These are phyloP conservation scores for Hylyphantes graminicola DNA, from an alignment of 1,140 invertebrate genomes.

Conservation along the genomic window DNA sequence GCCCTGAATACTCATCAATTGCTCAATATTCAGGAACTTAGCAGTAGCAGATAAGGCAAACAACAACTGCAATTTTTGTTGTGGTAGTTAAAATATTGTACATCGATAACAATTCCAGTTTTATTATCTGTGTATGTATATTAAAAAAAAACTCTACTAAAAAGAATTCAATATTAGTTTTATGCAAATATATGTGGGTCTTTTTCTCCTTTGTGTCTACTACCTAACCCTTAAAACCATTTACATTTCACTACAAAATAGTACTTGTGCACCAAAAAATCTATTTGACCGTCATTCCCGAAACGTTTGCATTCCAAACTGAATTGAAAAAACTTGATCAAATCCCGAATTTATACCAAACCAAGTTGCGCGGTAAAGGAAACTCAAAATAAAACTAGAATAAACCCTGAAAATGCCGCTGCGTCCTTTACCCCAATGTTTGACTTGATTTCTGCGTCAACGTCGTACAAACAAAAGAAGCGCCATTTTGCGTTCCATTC, in stretches of 20 bases:
- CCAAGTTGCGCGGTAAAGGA: not conserved
- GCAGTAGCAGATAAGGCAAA: no score
- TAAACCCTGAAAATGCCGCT: no score
- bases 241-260: constrained; percentile 22
- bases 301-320: constrained; percentile 43
- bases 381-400: constrained; percentile 24
- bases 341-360: constrained; percentile 49
- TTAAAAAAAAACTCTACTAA: not conserved
- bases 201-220: not conserved
- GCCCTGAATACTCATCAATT: no score
- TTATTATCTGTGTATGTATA: no score
- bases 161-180: not conserved
- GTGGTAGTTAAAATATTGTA: no score
- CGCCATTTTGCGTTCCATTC: constrained; percentile 34
- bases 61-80: no score
- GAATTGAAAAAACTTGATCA: constrained; percentile 35
- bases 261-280: constrained; percentile 1
- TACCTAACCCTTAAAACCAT: constrained; percentile 13
- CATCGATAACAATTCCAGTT: no score
- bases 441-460: constrained; percentile 39
- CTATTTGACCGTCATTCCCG: constrained; percentile 21
- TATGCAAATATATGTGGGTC: not conserved
- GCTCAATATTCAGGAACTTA: no score
- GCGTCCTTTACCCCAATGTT: not conserved
- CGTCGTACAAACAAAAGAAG: constrained; percentile 34